These are phyloP conservation scores for Phyllotis vaccarum DNA, from an alignment of 2,797 vertebrate species.

Conservation along the genomic window DNA sequence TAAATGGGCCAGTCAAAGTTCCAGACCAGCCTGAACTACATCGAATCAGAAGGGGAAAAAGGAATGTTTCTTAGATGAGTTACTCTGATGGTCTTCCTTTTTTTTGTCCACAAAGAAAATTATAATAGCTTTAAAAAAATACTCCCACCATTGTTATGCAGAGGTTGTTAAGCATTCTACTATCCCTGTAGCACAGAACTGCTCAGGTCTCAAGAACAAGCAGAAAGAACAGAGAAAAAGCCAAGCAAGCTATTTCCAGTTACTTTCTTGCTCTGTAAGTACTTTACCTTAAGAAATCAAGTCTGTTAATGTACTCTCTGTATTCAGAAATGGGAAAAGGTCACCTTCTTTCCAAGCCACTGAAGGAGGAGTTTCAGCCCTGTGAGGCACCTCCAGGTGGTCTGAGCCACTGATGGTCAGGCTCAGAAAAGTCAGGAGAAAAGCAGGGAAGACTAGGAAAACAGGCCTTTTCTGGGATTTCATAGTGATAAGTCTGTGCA, in stretches of 20 bases:
- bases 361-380: not conserved
- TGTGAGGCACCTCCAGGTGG: not conserved
- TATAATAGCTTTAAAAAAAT: not conserved
- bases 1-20: too few relatives aligned
- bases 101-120: slow-evolving; percentile 10
- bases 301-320: not conserved
- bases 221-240: not conserved
- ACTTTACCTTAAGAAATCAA: not conserved
- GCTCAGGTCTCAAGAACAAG: not conserved
- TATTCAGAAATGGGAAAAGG: not conserved
- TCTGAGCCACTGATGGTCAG: not conserved
- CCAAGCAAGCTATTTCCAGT: not conserved
- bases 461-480: not conserved
- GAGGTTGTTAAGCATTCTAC: not conserved
- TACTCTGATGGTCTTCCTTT: not conserved
- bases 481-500: not conserved
- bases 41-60: not conserved
- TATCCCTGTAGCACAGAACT: not conserved
- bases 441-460: not conserved
- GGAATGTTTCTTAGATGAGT: not conserved
- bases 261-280: not conserved
- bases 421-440: not conserved
- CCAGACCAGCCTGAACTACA: not conserved
- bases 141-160: not conserved
- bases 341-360: not conserved